Base-by-base conservation (phyloP, 2,113 vertebrate species). In the Chloroceryle aenea region DNA sequence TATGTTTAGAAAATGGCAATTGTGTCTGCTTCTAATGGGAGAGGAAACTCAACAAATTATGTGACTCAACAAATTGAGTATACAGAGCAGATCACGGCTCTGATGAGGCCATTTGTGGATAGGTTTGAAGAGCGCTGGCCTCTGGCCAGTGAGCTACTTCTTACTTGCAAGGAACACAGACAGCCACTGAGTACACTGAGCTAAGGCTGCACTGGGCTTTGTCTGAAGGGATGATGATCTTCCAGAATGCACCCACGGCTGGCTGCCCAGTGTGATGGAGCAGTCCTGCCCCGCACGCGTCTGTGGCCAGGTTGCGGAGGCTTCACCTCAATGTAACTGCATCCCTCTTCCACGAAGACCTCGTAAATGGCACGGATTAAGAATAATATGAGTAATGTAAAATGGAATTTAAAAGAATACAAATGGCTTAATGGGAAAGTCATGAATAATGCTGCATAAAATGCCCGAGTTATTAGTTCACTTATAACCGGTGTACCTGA, bases 11-110 rank as follows among this genome's bases (percentile, higher is more conserved):
- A 94, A 91, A 89, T 0, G 32, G 75, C 80, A 85, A 62, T 95
- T 76, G 67, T 5, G 1, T 72, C 26, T 85, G 48, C 82, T 48
- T 84, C 72, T 89, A 90, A 87, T 87, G 67, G 87, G 78, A 94
- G 85, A 95, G 94, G 82, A 90, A 95, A 92, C 75, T 89, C 93
- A 95, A 74, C 89, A 90, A 93, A 96, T 96, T 93, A 95, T 94
- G 90, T 96, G 91, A 95, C 95, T 96, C 93, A 97, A 81, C 90
- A 89, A 97, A 97, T 88, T 43, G 93, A 95, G 92, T 77, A 76
- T 84, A 66, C 68, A 76, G 93, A 91, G 19, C 84, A 82, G 76
- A 91, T 75, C 76, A 64, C 48, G 77, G 89, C 76, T 67, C 91
- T 59, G 95, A 95, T 95, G 73, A 96, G 89, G 59, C 82, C 73